Evolutionary conservation across 2,797 vertebrate genomes (phyloP), one percentile per base, ranked within the genome.

Genomic region (Cheirogaleus major): DNA sequence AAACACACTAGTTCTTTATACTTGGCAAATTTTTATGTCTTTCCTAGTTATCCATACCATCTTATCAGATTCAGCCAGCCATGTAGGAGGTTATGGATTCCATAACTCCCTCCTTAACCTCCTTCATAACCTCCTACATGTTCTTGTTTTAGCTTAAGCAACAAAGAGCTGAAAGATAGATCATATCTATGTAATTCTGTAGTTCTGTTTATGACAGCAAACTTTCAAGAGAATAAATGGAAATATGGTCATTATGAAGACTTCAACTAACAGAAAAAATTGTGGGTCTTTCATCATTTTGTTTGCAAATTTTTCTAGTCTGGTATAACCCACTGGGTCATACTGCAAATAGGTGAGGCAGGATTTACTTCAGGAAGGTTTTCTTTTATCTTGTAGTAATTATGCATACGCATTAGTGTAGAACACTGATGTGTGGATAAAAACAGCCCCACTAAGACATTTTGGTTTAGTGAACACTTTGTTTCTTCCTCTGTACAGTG

Each of bases 401-500:
- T 83, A 17, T 59, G 23, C 32, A 18, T 35, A 17, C 82, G 5
- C 1, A 15, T 84, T 80, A n/a, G 38, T 23, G 43, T 50, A 63
- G 45, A 83, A 27, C 23, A 50, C 3, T 12, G 8, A 41, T 82
- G 32, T 91, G 0, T 52, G 20, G 18, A 8, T 65, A 55, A 65
- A 61, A 35, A 50, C 45, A 59, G 65, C 61, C n/a, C n/a, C 14
- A 4, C 0, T 20, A 63, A 55, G 52, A 55, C 45, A 30, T 67
- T 84, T 18, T 35, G 35, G 20, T 12, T 0, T 50, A 48, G 61
- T 95, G 52, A 97, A 63, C 7, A 45, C 32, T 82, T 55, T 83
- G 8, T 83, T 79, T 92, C 27, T 95, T 73, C 15, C 93, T 96
- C 96, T 27, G 69, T 98, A 96, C 98, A 99, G 99, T 99, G 99